Conservation (phyloP, 2,113 vertebrate genomes). For the Andinoacara biseriatus region DNA sequence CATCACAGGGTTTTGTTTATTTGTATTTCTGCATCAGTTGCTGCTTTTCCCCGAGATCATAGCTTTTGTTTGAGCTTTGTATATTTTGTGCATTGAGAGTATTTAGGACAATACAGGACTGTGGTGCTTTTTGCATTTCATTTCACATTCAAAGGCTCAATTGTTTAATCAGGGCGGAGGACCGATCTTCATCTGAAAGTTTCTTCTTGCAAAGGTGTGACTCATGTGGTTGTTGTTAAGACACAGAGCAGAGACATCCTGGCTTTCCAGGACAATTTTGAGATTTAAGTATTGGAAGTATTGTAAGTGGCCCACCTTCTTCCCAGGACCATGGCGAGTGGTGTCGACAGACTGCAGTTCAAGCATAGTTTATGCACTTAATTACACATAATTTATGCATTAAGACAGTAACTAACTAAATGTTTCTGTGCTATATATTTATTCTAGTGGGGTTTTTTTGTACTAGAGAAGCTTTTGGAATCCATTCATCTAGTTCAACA, state of each 20-base stretch:
- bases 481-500: no score
- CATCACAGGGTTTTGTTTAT: neutral
- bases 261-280: neutral
- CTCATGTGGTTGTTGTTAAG: conserved; percentile 19
- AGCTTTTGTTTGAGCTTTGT: neutral
- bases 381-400: no score
- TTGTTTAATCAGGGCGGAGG: conserved; percentile 22
- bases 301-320: neutral
- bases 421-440: no score
- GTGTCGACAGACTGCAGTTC: neutral
- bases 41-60: neutral
- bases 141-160: neutral
- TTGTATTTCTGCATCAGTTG: neutral
- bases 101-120: neutral
- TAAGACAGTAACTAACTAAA: no score
- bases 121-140: neutral
- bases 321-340: neutral
- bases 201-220: conserved; percentile 17
- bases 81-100: neutral
- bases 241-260: neutral
- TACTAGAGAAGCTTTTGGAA: no score
- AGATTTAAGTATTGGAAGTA: neutral
- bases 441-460: no score
- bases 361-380: no score
- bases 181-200: neutral